A percentile compares a stretch with the other conserved stretches of the same genome.
Evolutionary conservation across 2,113 vertebrate genomes (phyloP).

Genomic region (Puntigrus tetrazona): DNA sequence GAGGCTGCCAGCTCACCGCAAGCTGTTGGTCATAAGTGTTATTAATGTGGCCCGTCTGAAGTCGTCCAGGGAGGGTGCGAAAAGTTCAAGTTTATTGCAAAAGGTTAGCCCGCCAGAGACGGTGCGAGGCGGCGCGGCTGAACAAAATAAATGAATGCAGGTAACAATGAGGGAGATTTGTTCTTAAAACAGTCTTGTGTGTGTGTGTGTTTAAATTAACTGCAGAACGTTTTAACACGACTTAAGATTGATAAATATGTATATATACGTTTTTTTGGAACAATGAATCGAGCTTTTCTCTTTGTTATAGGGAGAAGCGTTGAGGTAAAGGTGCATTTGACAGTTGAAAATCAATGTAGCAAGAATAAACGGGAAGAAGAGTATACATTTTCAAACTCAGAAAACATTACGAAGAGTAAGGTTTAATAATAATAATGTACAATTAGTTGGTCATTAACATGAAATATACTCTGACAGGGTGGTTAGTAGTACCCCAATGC

Average conservation of each 20-base stretch:
- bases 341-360: not conserved
- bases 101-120: conserved; percentile 44
- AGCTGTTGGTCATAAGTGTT: conserved; percentile 13
- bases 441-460: not conserved
- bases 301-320: not conserved
- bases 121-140: not conserved
- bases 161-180: not conserved
- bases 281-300: conserved; percentile 1
- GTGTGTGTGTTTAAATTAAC: not conserved
- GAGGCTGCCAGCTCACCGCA: conserved; percentile 19
- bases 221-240: not conserved
- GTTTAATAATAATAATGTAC: not conserved
- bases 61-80: conserved; percentile 40
- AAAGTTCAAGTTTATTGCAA: conserved; percentile 57
- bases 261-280: not conserved
- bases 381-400: not conserved
- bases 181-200: not conserved
- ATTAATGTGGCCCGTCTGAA: conserved; percentile 38
- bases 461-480: not conserved
- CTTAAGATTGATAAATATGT: not conserved
- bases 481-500: not conserved
- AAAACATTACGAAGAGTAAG: not conserved
- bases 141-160: conserved; percentile 10
- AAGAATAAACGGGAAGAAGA: not conserved
- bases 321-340: not conserved